Percentiles rank a stretch among this genome's conserved stretches.
Conservation (phyloP, 2,888 invertebrate genomes). For the Tetropium fuscum region DNA sequence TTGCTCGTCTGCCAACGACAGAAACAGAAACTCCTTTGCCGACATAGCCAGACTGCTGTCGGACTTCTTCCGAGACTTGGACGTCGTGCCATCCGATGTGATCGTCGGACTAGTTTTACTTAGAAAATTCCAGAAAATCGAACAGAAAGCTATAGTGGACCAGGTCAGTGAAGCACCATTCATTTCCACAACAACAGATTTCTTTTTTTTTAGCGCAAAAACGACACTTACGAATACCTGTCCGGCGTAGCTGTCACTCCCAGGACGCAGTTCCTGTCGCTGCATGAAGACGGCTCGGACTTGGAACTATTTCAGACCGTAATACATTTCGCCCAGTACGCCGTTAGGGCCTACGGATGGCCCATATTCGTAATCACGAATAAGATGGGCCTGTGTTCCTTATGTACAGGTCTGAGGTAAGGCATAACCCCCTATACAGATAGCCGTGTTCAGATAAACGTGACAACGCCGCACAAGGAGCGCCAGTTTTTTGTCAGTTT, state of each 20-base stretch:
- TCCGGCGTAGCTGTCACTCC: conserved; percentile 88
- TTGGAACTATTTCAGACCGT: conserved; percentile 78
- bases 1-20: conserved; percentile 82
- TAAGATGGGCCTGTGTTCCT: conserved; percentile 76
- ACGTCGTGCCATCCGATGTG: conserved; percentile 90
- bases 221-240: conserved; percentile 87
- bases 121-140: conserved; percentile 83
- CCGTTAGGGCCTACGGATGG: conserved; percentile 90
- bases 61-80: conserved; percentile 89
- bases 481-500: too few species aligned
- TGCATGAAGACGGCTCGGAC: conserved; percentile 80
- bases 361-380: conserved; percentile 84
- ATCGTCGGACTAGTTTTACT: conserved; percentile 85
- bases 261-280: conserved; percentile 81
- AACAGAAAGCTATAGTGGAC: conserved; percentile 80
- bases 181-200: too few species aligned
- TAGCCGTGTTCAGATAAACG: too few species aligned
- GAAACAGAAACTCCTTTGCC: conserved; percentile 84
- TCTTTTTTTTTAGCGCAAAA: conserved; percentile 72
- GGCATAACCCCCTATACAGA: too few species aligned
- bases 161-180: conserved; percentile 65
- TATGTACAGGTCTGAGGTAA: conserved; percentile 71
- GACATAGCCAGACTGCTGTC: conserved; percentile 86
- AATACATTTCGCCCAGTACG: conserved; percentile 87
- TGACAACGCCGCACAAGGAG: too few species aligned